Evolutionary conservation across 2,888 invertebrate genomes (phyloP).

Genomic region (Scaptomyza cyrtandrae): DNA sequence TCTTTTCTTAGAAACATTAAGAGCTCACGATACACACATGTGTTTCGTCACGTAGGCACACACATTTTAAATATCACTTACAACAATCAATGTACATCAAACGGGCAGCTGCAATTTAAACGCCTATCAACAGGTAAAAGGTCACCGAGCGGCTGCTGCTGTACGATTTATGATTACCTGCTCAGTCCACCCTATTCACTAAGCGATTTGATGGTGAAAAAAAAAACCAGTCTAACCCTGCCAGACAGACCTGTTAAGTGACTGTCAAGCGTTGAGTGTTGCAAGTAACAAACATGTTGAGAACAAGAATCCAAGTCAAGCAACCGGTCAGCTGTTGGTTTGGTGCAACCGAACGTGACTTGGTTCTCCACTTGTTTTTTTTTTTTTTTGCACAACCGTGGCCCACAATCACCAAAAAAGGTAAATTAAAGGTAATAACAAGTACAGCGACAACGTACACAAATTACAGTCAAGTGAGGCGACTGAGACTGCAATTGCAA

Average conservation of each 20-base stretch:
- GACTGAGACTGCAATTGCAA: conserved; percentile 30
- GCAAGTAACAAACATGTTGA: conserved; percentile 46
- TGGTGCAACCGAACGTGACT: conserved; percentile 64
- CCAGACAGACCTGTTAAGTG: conserved; percentile 9
- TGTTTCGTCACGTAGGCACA: conserved; percentile 36
- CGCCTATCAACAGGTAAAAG: conserved; percentile 60
- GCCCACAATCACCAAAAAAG: conserved; percentile 63
- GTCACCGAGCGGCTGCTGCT: conserved; percentile 22
- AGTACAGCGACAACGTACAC: conserved; percentile 43
- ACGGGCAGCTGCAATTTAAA: conserved; percentile 48
- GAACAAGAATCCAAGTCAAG: conserved; percentile 49
- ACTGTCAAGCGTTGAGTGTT: conserved; percentile 37
- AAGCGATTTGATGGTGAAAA: conserved; percentile 11
- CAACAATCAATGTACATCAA: background rate
- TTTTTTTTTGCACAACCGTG: conserved; percentile 18
- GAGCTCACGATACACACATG: background rate
- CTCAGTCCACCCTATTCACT: background rate
- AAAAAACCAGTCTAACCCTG: conserved; percentile 62
- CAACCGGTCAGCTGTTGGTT: conserved; percentile 53
- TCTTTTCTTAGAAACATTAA: too few relatives aligned
- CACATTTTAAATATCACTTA: conserved; percentile 1
- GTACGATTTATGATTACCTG: conserved; percentile 53
- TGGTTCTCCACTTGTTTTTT: conserved; percentile 11
- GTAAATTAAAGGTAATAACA: conserved; percentile 66
- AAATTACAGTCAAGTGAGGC: conserved; percentile 47